These are phyloP conservation scores for Oostethus manadensis DNA, from an alignment of 2,113 vertebrate genomes.

Conservation along the genomic window DNA sequence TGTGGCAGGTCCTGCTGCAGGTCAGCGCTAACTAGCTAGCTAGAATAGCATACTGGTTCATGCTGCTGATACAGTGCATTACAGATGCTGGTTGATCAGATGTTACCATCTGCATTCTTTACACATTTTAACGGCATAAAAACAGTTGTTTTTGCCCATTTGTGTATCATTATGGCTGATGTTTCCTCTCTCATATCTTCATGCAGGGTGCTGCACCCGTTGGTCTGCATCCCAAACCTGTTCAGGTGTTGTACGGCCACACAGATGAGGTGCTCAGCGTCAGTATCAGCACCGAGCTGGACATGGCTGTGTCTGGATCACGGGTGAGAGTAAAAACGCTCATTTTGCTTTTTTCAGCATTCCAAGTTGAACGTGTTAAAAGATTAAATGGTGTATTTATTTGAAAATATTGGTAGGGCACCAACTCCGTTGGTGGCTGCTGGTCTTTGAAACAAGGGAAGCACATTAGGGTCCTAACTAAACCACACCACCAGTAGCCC, in stretches of 20 bases:
- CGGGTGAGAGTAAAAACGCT: slow-evolving; percentile 66
- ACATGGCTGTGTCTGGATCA: slow-evolving; percentile 93
- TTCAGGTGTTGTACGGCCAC: slow-evolving; percentile 94
- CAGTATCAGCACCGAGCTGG: slow-evolving; percentile 90
- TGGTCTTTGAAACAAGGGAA: too few relatives aligned
- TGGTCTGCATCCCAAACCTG: slow-evolving; percentile 83
- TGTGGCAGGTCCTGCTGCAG: slow-evolving; percentile 96
- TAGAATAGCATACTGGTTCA: background rate
- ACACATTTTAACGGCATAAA: background rate
- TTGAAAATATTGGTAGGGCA: too few relatives aligned
- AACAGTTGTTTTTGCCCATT: background rate
- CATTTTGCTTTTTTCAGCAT: too few relatives aligned
- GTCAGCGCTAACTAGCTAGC: slow-evolving; percentile 48
- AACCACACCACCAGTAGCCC: too few relatives aligned
- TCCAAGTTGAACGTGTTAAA: too few relatives aligned
- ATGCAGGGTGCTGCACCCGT: slow-evolving; percentile 81
- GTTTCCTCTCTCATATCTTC: slow-evolving; percentile 1
- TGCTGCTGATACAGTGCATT: background rate
- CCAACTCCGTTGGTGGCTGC: too few relatives aligned
- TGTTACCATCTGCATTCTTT: background rate
- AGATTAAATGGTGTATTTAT: too few relatives aligned
- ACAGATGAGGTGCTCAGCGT: slow-evolving; percentile 86
- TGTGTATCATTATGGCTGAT: background rate
- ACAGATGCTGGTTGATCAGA: background rate
- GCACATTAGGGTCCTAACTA: too few relatives aligned